Percentiles rank a stretch among this genome's conserved stretches.
Conservation (phyloP, 2,113 vertebrate genomes). For the Aphyosemion australe region DNA sequence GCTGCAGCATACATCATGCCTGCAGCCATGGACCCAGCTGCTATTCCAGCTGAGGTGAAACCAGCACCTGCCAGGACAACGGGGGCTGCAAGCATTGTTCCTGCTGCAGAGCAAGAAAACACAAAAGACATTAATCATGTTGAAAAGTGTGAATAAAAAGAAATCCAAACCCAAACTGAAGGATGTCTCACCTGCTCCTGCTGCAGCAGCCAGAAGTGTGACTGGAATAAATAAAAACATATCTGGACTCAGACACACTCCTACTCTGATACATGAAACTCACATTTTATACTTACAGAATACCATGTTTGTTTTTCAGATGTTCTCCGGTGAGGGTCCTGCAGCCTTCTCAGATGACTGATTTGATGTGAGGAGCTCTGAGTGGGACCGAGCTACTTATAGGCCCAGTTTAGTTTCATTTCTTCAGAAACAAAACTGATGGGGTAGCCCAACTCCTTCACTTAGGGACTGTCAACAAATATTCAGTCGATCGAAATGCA, state of each 20-base stretch:
- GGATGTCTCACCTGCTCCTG: constrained; percentile 12
- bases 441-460: too few relatives aligned
- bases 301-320: too few relatives aligned
- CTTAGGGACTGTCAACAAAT: too few relatives aligned
- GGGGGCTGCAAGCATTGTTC: constrained; percentile 14
- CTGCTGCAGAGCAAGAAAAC: constrained; percentile 8
- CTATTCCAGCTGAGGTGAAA: constrained; percentile 57
- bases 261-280: too few relatives aligned
- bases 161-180: not conserved
- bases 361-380: too few relatives aligned
- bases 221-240: constrained; percentile 16
- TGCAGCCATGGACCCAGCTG: constrained; percentile 29
- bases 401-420: rapidly evolving
- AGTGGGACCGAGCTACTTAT: rapidly evolving
- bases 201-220: rapidly evolving
- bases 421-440: not conserved
- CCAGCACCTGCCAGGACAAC: constrained; percentile 13
- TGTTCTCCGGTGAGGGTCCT: too few relatives aligned
- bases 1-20: constrained; percentile 54
- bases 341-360: too few relatives aligned
- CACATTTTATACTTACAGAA: too few relatives aligned
- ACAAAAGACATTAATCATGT: too few relatives aligned
- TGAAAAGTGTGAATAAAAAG: not conserved
- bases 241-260: too few relatives aligned
- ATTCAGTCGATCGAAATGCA: too few relatives aligned